Evolutionary conservation across 2,888 invertebrate genomes (phyloP), one percentile per base, ranked within the genome.

Genomic region (Sphaerophoria taeniata): DNA sequence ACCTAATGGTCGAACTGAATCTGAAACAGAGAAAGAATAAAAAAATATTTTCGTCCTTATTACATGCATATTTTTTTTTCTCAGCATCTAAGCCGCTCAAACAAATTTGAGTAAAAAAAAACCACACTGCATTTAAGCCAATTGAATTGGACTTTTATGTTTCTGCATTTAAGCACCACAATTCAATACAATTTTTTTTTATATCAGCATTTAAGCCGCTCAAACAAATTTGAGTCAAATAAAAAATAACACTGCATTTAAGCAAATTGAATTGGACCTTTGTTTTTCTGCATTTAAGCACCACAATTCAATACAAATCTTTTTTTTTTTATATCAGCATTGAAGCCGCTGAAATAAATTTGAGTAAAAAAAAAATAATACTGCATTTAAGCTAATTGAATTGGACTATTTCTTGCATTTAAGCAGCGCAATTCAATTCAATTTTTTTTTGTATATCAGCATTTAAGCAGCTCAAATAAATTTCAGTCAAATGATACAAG

Each of bases 161-260:
- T 45, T 45, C 45, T 9, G 45, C 45, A 45, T 45, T 45, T 45
- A 45, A 45, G 45, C 45, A 45, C 45, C 45, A 45, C 45, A 45
- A 45, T 45, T 45, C 12, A 45, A 45, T 9, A 12, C 45, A 45
- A 45, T 12, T 45, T 45, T 45, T 45, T 45, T 45, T 45, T 45
- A 45, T 9, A 45, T 45, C 12, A 45, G 11, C 45, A 45, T 45
- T 45, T 9, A 45, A 45, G 45, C 45, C 9, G 45, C 45, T 45
- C 45, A 45, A 45, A 45, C 9, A 45, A 45, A 45, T 45, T 45
- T 9, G 12, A 12, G 9, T 12, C 9, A 45, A 45, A 9, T 11
- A 45, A 45, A 45, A 9, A 45, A 9, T 6, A 45, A 45, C 45
- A 45, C 6, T 45, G 45, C 6, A 45, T 9, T 9, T 9, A 45